phyloP scores from a whole-genome alignment of 53 echinoderm and acorn worm species.

The Holothuria scabra region DNA sequence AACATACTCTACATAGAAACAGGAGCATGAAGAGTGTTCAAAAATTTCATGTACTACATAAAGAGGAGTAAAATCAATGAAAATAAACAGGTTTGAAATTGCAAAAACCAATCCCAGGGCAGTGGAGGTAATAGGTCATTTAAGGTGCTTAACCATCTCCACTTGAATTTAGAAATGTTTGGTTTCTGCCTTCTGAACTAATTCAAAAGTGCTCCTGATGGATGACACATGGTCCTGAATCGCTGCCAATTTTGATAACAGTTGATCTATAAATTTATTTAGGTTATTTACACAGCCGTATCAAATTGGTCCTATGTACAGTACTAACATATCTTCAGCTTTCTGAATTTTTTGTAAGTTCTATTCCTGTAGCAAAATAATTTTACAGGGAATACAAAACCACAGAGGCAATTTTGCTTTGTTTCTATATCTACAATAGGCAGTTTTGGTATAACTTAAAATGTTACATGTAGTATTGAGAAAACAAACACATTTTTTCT shows the following conservation, averaged over 20 bases:
- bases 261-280: conserved; percentile 13
- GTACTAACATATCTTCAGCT: too few species aligned
- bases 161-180: conserved; percentile 12
- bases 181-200: conserved; percentile 2
- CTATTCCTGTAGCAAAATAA: too few species aligned
- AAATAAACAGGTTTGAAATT: conserved; percentile 36
- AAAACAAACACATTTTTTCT: too few species aligned
- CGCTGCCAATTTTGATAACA: not conserved
- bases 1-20: conserved; percentile 28
- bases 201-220: conserved; percentile 11
- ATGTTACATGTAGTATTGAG: too few species aligned
- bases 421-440: too few species aligned
- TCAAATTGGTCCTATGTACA: too few species aligned
- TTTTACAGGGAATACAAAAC: too few species aligned
- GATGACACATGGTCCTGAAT: not conserved
- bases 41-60: not conserved
- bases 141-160: conserved; percentile 8
- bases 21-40: not conserved
- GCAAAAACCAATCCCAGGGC: conserved; percentile 30
- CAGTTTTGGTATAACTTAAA: too few species aligned
- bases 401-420: too few species aligned
- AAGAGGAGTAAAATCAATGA: conserved; percentile 40
- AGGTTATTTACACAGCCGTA: not conserved
- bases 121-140: not conserved
- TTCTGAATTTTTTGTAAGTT: too few species aligned